These are phyloP conservation scores for Percina caprodes DNA, from an alignment of 2,113 vertebrate species.

Conservation along the genomic window DNA sequence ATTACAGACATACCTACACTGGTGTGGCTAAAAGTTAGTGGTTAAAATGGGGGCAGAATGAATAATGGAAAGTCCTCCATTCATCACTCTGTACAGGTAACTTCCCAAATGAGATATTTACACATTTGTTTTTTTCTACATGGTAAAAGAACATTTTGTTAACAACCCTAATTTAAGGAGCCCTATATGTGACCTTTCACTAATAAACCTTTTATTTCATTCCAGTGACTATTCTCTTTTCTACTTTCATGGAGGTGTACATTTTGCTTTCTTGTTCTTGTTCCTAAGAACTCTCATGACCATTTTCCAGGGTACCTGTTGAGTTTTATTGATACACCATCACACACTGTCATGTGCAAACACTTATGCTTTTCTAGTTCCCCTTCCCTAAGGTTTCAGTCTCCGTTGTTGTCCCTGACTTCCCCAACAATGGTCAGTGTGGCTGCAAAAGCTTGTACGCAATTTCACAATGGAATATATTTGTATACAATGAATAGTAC, in stretches of 20 bases:
- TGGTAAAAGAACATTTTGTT: background rate
- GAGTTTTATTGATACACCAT: background rate
- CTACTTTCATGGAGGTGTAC: background rate
- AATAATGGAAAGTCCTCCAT: constrained; percentile 31
- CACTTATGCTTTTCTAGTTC: constrained; percentile 28
- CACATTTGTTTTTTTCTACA: background rate
- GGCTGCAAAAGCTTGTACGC: background rate
- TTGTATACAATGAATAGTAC: background rate
- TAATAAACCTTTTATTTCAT: background rate
- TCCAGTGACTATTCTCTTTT: constrained; percentile 12
- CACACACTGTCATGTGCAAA: background rate
- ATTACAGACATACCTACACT: background rate
- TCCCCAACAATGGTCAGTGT: constrained; percentile 15
- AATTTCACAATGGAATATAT: background rate
- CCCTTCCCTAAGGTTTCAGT: constrained; percentile 45
- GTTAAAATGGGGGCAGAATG: background rate
- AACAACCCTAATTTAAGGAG: background rate
- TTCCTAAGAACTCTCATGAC: constrained; percentile 43
- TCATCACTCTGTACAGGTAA: constrained; percentile 3
- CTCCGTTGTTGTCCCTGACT: background rate
- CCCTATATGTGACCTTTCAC: background rate
- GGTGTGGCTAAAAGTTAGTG: constrained; percentile 12
- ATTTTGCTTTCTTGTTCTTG: constrained; percentile 19
- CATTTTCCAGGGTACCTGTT: constrained; percentile 33
- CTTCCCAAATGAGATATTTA: constrained; percentile 15